Evolutionary conservation across 2,888 invertebrate species (phyloP).

Genomic region (Meliscaeva auricollis): DNA sequence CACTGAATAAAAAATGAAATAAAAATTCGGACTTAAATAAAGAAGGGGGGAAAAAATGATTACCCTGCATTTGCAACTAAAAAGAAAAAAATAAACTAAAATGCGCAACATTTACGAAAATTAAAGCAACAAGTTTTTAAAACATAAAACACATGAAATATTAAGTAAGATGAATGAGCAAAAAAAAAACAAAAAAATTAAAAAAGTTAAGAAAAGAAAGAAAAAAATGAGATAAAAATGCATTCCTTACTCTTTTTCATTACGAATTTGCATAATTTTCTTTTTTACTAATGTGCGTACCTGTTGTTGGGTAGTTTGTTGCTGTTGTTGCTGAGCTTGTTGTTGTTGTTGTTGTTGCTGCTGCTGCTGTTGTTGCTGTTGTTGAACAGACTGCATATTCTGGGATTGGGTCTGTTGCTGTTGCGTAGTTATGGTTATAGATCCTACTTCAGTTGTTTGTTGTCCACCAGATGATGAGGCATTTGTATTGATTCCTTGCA

Average conservation of each 20-base stretch:
- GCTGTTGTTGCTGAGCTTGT: conserved; percentile 76
- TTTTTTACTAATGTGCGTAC: conserved; percentile 84
- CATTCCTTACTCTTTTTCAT: conserved; percentile 82
- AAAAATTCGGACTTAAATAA: conserved; percentile 9
- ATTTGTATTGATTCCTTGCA: conserved; percentile 58
- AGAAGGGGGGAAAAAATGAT: too few relatives aligned
- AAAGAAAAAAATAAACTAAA: conserved; percentile 36
- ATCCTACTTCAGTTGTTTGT: conserved; percentile 79
- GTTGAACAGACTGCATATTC: conserved; percentile 74
- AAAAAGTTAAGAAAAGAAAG: background rate
- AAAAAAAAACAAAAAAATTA: conserved; percentile 7
- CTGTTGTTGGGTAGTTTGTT: conserved; percentile 82
- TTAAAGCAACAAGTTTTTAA: conserved; percentile 57
- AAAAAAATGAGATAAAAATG: conserved; percentile 40
- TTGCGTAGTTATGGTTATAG: conserved; percentile 80
- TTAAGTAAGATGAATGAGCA: conserved; percentile 17
- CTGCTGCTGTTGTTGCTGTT: conserved; percentile 79
- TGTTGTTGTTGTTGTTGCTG: conserved; percentile 72
- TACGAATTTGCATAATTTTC: conserved; percentile 83
- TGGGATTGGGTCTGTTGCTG: conserved; percentile 77
- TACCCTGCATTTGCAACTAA: conserved; percentile 40
- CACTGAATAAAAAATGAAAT: background rate
- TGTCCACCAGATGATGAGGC: conserved; percentile 77
- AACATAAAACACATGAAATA: conserved; percentile 28
- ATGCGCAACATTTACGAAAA: conserved; percentile 53